phyloP scores from a whole-genome alignment of 2,888 invertebrate genomes.

The Apamea epomidion region DNA sequence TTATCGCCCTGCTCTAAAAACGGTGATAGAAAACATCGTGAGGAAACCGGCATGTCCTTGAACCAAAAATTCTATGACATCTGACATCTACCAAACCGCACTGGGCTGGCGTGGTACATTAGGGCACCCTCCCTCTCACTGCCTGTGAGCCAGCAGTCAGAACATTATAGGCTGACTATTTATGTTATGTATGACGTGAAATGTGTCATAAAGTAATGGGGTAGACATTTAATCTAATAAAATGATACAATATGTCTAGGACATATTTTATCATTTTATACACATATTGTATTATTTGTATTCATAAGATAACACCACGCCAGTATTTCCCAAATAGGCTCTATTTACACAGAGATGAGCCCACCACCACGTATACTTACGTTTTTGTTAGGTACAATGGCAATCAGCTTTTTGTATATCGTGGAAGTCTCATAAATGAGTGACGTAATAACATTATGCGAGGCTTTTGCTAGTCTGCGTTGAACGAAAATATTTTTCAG shows the following conservation, averaged over 20 bases:
- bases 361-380: not conserved
- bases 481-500: conserved; percentile 37
- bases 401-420: not conserved
- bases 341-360: not conserved
- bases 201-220: not conserved
- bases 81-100: too few relatives aligned
- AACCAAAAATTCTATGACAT: too few relatives aligned
- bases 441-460: not conserved
- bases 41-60: too few relatives aligned
- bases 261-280: too few relatives aligned
- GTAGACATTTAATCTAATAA: not conserved
- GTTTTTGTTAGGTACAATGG: not conserved
- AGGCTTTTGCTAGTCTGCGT: not conserved
- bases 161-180: too few relatives aligned
- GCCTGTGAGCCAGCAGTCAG: too few relatives aligned
- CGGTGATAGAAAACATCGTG: too few relatives aligned
- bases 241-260: not conserved
- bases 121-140: too few relatives aligned
- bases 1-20: too few relatives aligned
- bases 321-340: not conserved
- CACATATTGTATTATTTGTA: too few relatives aligned
- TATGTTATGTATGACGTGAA: not conserved
- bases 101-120: too few relatives aligned
- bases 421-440: conserved; percentile 15
- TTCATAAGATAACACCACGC: not conserved